phyloP scores from a whole-genome alignment of 2,113 vertebrate genomes.

The Ictalurus punctatus region DNA sequence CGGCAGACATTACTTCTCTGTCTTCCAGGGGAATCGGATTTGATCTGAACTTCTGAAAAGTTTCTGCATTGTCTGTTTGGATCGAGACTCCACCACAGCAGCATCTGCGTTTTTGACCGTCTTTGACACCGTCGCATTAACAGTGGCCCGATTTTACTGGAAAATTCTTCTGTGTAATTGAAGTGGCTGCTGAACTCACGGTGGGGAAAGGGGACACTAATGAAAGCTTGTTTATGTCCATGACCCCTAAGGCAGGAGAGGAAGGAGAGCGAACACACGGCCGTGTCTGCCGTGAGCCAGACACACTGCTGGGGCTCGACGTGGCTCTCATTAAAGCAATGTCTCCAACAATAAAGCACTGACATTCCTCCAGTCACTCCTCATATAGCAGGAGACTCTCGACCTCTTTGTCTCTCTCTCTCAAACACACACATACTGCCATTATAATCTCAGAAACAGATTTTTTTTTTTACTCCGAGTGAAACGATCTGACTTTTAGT shows the following conservation, averaged over 20 bases:
- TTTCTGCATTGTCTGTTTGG: not conserved
- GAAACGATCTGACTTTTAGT: not conserved
- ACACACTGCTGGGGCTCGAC: slow-evolving; percentile 48
- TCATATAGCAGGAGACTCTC: slow-evolving; percentile 46
- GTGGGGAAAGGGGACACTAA: slow-evolving; percentile 53
- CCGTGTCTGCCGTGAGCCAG: not conserved
- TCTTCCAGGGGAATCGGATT: not conserved
- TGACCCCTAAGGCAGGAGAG: slow-evolving; percentile 45
- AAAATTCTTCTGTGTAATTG: slow-evolving; percentile 61
- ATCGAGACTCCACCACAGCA: not conserved
- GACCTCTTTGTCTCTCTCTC: not conserved
- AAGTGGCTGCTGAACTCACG: slow-evolving; percentile 52
- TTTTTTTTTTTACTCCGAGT: not conserved
- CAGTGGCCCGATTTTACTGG: slow-evolving; percentile 2
- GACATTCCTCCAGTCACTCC: slow-evolving; percentile 60
- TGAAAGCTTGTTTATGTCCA: slow-evolving; percentile 63
- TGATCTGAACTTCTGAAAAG: not conserved
- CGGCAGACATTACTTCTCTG: not conserved
- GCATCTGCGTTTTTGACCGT: not conserved
- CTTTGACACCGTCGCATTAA: not conserved
- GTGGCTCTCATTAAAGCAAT: slow-evolving; percentile 63
- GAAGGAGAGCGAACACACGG: not conserved
- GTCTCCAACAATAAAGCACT: slow-evolving; percentile 52
- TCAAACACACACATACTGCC: not conserved
- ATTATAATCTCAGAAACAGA: slow-evolving; percentile 19